Percentiles rank a stretch among this genome's conserved stretches.
Evolutionary conservation across 2,888 invertebrate species (phyloP).

Genomic region (Plemyria rubiginata): DNA sequence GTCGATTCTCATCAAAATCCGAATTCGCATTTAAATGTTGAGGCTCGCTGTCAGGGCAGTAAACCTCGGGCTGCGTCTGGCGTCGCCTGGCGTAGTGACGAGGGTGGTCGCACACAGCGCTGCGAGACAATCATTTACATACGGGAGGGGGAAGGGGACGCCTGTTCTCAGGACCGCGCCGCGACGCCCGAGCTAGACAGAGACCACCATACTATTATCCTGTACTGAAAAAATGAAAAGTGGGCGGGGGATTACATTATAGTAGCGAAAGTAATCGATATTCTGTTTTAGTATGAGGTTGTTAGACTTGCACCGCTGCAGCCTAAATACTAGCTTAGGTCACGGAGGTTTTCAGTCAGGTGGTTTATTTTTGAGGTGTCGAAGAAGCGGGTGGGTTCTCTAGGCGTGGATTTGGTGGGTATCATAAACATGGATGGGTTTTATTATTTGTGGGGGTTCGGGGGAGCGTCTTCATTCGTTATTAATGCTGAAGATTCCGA

Average conservation of each 20-base stretch:
- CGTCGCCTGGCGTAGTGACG: constrained; percentile 54
- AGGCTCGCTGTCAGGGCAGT: constrained; percentile 82
- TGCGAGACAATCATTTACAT: constrained; percentile 84
- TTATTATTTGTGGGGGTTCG: constrained; percentile 46
- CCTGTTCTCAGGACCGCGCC: constrained; percentile 58
- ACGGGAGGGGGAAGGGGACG: constrained; percentile 68
- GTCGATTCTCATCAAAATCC: constrained; percentile 68
- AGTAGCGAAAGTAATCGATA: constrained; percentile 86
- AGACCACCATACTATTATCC: constrained; percentile 80
- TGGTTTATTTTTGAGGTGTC: constrained; percentile 49
- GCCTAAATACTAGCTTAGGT: constrained; percentile 79
- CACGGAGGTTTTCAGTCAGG: constrained; percentile 59
- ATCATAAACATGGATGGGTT: constrained; percentile 55
- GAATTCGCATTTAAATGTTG: constrained; percentile 78
- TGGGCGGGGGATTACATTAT: constrained; percentile 86
- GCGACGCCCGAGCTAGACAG: constrained; percentile 64
- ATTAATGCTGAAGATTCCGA: constrained; percentile 64
- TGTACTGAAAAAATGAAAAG: constrained; percentile 82
- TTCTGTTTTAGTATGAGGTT: constrained; percentile 84
- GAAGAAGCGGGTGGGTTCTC: constrained; percentile 8
- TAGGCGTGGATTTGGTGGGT: constrained; percentile 43
- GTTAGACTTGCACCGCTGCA: constrained; percentile 81
- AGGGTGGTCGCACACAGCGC: constrained; percentile 69
- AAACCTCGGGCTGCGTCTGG: constrained; percentile 73
- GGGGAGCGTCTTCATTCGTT: constrained; percentile 58